Base-by-base conservation (phyloP, 2,888 invertebrate species). In the Achlya flavicornis region DNA sequence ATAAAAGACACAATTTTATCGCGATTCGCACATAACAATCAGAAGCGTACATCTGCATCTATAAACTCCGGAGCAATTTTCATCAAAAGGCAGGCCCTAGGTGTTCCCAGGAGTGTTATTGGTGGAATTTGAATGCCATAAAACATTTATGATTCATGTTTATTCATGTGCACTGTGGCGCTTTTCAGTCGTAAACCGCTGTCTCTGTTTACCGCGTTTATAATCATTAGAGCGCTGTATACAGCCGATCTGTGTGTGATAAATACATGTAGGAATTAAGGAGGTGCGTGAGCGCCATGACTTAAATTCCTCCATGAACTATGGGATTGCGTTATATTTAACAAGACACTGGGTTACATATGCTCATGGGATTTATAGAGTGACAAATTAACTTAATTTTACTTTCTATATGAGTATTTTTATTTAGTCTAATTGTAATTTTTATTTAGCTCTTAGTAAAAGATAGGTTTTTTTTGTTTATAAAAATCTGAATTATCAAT, bases 81-180 rank as follows among this genome's bases (percentile, higher is more conserved):
- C 41, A 60, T 60, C 60, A 60, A 38, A 41, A 41, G 60, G 60
- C 60, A 60, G 41, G 19, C 41, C 41, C 60, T 60, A 60, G 41
- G 41, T 53, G 26, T 60, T 62, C 62, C 62, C 62, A 62, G 33
- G 33, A 53, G 48, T 41, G 60, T 60, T 60, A 60, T 60, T 60
- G 60, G 65, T 70, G 70, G 77, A 77, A 78, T 79, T 82, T 76
- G 73, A 78, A 77, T 66, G 75, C 73, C 64, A 73, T 83, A 81
- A 84, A 81, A 79, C 81, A 79, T 86, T 84, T 83, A 83, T 83
- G 82, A 83, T 81, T 86, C 85, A 87, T 86, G 86, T 85, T 85
- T 86, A 86, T 88, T 87, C 85, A 87, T 80, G 84, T 75, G 74
- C 68, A 67, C 63, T 66, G 72, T 61, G 77, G 68, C 72, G 76